phyloP scores from a whole-genome alignment of 2,797 vertebrate genomes.

The Sparus aurata region DNA sequence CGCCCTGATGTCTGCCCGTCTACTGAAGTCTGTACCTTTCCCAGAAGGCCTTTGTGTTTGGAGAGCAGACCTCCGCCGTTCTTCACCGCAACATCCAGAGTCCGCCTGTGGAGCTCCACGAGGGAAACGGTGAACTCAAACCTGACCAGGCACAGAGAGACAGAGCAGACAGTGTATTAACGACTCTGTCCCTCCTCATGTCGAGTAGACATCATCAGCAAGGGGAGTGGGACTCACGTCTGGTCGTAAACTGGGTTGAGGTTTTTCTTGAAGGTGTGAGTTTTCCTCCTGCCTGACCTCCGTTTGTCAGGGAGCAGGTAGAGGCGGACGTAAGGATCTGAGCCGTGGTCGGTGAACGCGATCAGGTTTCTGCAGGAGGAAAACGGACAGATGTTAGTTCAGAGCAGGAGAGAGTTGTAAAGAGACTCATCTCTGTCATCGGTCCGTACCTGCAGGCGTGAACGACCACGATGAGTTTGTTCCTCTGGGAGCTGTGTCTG shows the following conservation, averaged over 20 bases:
- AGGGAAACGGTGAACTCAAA: constrained; percentile 95
- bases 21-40: constrained; percentile 87
- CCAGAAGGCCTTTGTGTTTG: constrained; percentile 97
- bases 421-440: rapidly evolving
- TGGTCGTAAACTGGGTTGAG: constrained; percentile 94
- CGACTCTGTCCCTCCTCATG: not conserved
- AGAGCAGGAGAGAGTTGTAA: rapidly evolving
- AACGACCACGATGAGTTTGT: constrained; percentile 95
- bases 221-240: constrained; percentile 83
- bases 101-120: constrained; percentile 91
- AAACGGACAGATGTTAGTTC: not conserved
- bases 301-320: constrained; percentile 98
- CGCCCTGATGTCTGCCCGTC: not conserved
- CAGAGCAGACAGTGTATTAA: not conserved
- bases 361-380: constrained; percentile 90
- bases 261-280: constrained; percentile 92
- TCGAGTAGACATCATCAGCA: rapidly evolving
- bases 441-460: constrained; percentile 91
- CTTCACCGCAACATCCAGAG: constrained; percentile 96
- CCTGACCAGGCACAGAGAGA: constrained; percentile 74
- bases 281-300: constrained; percentile 96
- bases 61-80: constrained; percentile 95
- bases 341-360: constrained; percentile 92
- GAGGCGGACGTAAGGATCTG: constrained; percentile 95
- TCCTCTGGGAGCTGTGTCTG: constrained; percentile 94